phyloP scores from a whole-genome alignment of 2,797 vertebrate genomes.

The Orientallactaga sibirica region DNA sequence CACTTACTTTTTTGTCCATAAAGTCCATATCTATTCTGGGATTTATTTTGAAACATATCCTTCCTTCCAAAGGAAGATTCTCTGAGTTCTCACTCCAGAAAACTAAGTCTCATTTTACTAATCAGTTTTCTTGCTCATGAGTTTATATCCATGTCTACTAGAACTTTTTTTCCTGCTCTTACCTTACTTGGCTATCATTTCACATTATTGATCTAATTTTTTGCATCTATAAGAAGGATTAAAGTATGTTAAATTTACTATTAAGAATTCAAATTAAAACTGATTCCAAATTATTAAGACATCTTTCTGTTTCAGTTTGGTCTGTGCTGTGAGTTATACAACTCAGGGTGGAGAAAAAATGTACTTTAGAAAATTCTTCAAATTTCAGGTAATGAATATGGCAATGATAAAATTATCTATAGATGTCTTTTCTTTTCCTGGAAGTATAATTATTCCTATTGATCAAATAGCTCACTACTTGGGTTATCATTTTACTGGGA shows the following conservation, averaged over 20 bases:
- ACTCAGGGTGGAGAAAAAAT: conserved; percentile 97
- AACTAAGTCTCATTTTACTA: not conserved
- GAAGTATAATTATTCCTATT: not conserved
- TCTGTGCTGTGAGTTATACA: conserved; percentile 99
- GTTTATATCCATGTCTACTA: not conserved
- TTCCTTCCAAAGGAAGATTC: conserved; percentile 17
- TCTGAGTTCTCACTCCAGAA: not conserved
- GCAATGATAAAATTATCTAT: conserved; percentile 41
- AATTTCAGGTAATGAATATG: conserved; percentile 95
- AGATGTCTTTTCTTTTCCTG: not conserved
- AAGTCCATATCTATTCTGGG: conserved; percentile 30
- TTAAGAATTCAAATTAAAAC: conserved; percentile 58
- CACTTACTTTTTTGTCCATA: conserved; percentile 26
- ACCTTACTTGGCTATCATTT: not conserved
- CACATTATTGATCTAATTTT: not conserved
- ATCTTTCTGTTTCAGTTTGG: conserved; percentile 92
- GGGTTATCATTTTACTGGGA: not conserved
- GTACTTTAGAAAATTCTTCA: conserved; percentile 99
- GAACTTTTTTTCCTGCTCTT: not conserved
- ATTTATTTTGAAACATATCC: conserved; percentile 52
- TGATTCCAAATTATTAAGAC: conserved; percentile 63
- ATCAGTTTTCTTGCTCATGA: conserved; percentile 15
- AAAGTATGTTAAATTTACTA: conserved; percentile 19
- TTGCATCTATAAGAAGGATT: not conserved
- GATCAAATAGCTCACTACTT: not conserved